Percentiles rank a stretch among this genome's conserved stretches.
Conservation (phyloP, 2,888 invertebrate genomes). For the Geophilus truncorum region DNA sequence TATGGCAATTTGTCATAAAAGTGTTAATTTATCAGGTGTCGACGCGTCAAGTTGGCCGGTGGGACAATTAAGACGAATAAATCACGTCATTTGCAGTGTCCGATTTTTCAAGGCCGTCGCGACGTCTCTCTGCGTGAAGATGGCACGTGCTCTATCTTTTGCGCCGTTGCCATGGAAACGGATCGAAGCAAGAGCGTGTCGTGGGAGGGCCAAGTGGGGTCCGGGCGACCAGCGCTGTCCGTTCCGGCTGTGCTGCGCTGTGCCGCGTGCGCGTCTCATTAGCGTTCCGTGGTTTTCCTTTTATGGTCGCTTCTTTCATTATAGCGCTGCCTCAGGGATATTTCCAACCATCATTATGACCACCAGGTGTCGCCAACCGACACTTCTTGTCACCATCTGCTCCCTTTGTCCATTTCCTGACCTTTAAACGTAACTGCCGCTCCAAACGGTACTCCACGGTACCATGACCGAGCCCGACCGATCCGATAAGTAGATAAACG, state of each 20-base stretch:
- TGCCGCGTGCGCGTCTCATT: conserved; percentile 2
- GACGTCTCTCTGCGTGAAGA: not conserved
- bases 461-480: not conserved
- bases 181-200: conserved; percentile 1
- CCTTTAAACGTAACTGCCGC: not conserved
- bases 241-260: not conserved
- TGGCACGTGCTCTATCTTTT: conserved; percentile 17
- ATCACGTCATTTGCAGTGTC: not conserved
- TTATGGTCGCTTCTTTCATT: conserved; percentile 24
- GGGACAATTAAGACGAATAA: not conserved
- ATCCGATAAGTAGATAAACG: too few relatives aligned
- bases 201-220: conserved; percentile 15
- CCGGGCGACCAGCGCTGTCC: not conserved
- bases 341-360: not conserved
- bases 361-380: conserved; percentile 27
- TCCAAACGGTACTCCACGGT: not conserved
- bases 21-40: too few relatives aligned
- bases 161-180: not conserved
- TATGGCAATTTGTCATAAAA: too few relatives aligned
- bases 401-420: not conserved
- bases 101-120: not conserved
- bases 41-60: not conserved
- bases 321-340: not conserved
- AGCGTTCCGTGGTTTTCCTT: conserved; percentile 16
- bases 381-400: conserved; percentile 25